Conservation (phyloP, 2,113 vertebrate genomes). For the Oxyruncus cristatus region DNA sequence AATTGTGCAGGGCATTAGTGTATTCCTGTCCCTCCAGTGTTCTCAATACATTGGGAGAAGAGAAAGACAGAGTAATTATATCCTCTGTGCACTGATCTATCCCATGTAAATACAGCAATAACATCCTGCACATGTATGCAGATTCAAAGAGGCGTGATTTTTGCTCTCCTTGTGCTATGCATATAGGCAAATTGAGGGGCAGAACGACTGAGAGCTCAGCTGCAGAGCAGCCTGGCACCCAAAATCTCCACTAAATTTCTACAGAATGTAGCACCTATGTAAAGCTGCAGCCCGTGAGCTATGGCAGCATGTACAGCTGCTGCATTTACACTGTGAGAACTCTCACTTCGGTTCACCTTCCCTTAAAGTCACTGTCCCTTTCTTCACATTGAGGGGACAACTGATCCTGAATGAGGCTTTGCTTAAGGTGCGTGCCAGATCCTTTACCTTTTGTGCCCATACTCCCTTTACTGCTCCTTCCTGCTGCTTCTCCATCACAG, state of each 20-base stretch:
- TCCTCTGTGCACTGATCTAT: neutral
- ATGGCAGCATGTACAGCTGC: accelerated
- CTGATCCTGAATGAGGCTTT: neutral
- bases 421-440: neutral
- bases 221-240: neutral
- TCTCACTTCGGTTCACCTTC: neutral
- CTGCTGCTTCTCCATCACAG: neutral
- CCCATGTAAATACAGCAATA: neutral
- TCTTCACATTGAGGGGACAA: neutral
- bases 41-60: neutral
- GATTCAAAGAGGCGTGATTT: neutral
- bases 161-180: neutral
- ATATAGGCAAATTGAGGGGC: neutral
- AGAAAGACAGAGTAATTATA: neutral
- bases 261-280: neutral
- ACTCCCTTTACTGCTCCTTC: neutral
- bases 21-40: neutral
- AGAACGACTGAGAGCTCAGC: neutral
- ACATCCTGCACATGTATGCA: neutral
- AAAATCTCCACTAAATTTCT: neutral
- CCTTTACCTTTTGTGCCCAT: neutral
- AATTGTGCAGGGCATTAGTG: neutral
- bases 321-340: neutral
- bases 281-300: neutral
- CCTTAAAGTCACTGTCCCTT: neutral